These are phyloP conservation scores for Corythucha ciliata DNA, from an alignment of 2,888 invertebrate genomes.

Conservation along the genomic window DNA sequence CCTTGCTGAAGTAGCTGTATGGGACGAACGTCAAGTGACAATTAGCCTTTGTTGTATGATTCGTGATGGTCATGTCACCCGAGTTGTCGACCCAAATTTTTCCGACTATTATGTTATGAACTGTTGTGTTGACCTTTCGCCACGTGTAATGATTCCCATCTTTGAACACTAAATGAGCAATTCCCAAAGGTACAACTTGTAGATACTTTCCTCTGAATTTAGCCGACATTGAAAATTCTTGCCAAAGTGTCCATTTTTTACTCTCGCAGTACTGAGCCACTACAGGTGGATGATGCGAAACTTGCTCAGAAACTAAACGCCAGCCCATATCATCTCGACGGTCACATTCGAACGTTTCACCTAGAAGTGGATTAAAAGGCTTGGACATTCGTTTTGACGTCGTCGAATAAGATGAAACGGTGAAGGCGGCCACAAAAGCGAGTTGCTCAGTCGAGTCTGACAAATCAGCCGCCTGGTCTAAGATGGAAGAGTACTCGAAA, in stretches of 20 bases:
- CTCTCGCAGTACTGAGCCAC: conserved; percentile 92
- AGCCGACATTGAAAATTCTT: conserved; percentile 97
- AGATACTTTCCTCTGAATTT: conserved; percentile 98
- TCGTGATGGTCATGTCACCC: conserved; percentile 95
- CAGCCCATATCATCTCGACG: conserved; percentile 90
- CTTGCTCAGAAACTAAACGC: conserved; percentile 90
- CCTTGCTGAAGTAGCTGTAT: conserved; percentile 85
- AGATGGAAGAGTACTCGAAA: conserved; percentile 86
- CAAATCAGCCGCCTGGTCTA: conserved; percentile 52
- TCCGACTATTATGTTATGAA: conserved; percentile 98
- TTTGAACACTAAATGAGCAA: conserved; percentile 50
- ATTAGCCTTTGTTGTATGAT: conserved; percentile 78
- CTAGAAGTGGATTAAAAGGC: conserved; percentile 93
- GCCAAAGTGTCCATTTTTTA: conserved; percentile 85
- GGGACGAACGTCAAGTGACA: conserved; percentile 95
- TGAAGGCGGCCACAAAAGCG: conserved; percentile 94
- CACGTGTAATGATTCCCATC: conserved; percentile 73
- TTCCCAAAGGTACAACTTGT: conserved; percentile 60
- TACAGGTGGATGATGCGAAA: conserved; percentile 97
- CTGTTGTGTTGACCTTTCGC: conserved; percentile 72
- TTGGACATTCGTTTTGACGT: conserved; percentile 79
- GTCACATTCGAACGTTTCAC: conserved; percentile 96
- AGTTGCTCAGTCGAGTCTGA: conserved; percentile 88
- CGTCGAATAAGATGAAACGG: conserved; percentile 81
- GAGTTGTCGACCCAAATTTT: conserved; percentile 99